Evolutionary conservation across 2,797 vertebrate genomes (phyloP), one percentile per base, ranked within the genome.

Genomic region (Coendou prehensilis): DNA sequence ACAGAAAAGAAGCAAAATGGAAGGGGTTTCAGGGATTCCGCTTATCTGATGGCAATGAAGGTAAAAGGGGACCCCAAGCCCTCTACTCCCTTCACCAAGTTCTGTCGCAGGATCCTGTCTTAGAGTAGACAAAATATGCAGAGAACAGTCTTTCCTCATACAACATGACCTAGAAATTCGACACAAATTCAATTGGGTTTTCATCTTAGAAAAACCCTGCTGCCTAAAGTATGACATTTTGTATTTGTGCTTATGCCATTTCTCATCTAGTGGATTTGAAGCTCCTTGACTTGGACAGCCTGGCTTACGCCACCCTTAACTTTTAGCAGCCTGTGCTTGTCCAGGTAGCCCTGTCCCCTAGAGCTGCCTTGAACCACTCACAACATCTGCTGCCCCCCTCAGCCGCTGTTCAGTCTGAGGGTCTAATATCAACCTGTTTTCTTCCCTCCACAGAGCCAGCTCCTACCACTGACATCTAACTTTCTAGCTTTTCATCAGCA

Each of bases 221-320:
- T 80, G 11, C 82, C 75, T 87, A 11, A 96, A 91, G 54, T 95
- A 30, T 71, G 79, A 73, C 61, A 14, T 33, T 75, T 78, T 91
- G 64, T 81, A 37, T 85, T 85, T 92, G 57, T 14, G 41, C 45
- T 73, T 11, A 2, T 75, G 73, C 87, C 30, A 54, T 90, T 61
- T 91, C 64, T 83, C 30, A 37, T 3, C n/a, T 56, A 18, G 10
- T 30, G 18, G 15, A 45, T 67, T 69, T 47, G 86, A 69, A 69
- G 22, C 57, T 93, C 50, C 81, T 84, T 59, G 56, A 30, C 47
- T 63, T 37, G 47, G 30, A 54, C 9, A 84, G 52, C 15, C n/a
- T 52, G 28, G 14, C 13, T 90, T 67, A 23, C 9, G 4, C 23
- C 33, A 5, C 47, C 26, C 20, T 93, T 84, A 47, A 85, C 85